phyloP scores from a whole-genome alignment of 1,140 invertebrate genomes.

The Phymorhynchus buccinoides region DNA sequence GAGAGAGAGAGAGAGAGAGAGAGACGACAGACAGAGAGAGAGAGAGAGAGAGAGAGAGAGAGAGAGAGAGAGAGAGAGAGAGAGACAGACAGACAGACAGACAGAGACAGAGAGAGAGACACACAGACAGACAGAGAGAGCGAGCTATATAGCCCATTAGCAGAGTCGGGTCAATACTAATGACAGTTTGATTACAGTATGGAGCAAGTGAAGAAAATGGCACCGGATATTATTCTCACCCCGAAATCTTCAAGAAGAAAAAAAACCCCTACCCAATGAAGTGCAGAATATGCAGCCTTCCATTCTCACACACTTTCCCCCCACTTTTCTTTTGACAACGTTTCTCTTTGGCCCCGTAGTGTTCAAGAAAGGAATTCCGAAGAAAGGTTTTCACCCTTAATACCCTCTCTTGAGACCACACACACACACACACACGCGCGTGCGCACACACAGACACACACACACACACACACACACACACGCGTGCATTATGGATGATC shows the following conservation, averaged over 20 bases:
- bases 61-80: slow-evolving; percentile 28
- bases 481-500: not conserved
- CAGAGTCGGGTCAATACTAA: slow-evolving; percentile 38
- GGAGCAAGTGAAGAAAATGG: slow-evolving; percentile 36
- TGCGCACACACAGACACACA: not conserved
- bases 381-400: not conserved
- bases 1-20: slow-evolving; percentile 33
- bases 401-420: not conserved
- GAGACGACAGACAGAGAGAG: no score
- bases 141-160: slow-evolving; percentile 32
- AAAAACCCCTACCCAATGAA: slow-evolving; percentile 11
- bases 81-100: slow-evolving; percentile 19
- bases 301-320: not conserved
- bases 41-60: slow-evolving; percentile 10
- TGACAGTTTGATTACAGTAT: slow-evolving; percentile 39
- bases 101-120: not conserved
- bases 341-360: not conserved
- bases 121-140: slow-evolving; percentile 30
- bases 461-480: not conserved
- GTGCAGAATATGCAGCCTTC: slow-evolving; percentile 28
- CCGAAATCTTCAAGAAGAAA: not conserved
- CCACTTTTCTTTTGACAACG: not conserved
- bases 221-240: slow-evolving; percentile 35
- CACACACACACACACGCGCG: not conserved
- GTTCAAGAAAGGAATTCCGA: no score